Percentiles rank a stretch among this genome's conserved stretches.
Evolutionary conservation across 2,113 vertebrate genomes (phyloP).

Genomic region (Balaeniceps rex): DNA sequence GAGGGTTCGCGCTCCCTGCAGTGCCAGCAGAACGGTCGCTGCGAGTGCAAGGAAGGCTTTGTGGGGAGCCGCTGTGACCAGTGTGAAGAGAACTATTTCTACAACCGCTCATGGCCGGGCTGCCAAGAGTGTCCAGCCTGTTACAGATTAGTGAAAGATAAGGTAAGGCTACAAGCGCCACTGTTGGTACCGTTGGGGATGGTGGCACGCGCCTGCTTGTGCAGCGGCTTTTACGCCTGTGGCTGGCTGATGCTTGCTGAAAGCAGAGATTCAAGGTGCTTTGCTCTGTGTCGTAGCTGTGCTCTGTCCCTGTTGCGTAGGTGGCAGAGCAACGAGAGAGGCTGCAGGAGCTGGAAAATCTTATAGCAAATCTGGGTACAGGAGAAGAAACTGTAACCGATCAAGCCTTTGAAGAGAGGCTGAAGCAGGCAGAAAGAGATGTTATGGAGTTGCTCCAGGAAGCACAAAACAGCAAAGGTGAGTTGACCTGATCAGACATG

Average conservation of each 20-base stretch:
- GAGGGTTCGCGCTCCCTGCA: constrained; percentile 88
- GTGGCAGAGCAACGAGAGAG: constrained; percentile 91
- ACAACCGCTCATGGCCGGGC: constrained; percentile 89
- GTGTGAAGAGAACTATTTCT: constrained; percentile 98
- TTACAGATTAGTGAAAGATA: constrained; percentile 92
- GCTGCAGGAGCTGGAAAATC: constrained; percentile 86
- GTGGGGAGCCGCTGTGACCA: constrained; percentile 93
- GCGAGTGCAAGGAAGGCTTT: constrained; percentile 89
- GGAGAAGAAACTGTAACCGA: constrained; percentile 86
- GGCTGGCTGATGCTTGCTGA: neutral
- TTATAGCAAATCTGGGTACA: constrained; percentile 86
- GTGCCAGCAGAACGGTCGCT: constrained; percentile 86
- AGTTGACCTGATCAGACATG: neutral
- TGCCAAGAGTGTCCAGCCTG: constrained; percentile 97
- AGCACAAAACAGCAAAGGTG: constrained; percentile 92
- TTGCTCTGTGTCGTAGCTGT: neutral
- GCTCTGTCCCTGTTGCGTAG: constrained; percentile 39
- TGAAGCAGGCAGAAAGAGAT: constrained; percentile 88
- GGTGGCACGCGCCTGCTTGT: accelerated
- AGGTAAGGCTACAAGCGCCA: constrained; percentile 69
- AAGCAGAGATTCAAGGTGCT: neutral
- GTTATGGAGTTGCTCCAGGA: constrained; percentile 86
- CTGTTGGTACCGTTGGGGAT: neutral
- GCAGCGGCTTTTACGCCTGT: accelerated
- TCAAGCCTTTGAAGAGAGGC: constrained; percentile 89